Percentiles rank a stretch among this genome's conserved stretches.
Conservation (phyloP, 2,797 vertebrate species). For the Premnoplex brunnescens region DNA sequence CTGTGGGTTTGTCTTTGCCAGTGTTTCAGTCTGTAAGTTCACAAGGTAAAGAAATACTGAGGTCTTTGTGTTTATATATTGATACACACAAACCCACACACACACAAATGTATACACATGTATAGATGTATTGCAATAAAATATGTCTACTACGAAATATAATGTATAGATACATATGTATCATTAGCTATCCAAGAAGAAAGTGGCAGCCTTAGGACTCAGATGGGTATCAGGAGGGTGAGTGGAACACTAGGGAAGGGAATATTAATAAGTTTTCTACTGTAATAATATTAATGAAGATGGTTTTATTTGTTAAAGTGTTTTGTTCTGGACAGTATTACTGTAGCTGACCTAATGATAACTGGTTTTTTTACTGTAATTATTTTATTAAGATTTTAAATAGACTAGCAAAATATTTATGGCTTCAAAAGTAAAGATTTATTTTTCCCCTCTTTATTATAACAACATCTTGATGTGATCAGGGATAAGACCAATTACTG, state of each 20-base stretch:
- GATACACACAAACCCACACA: background rate
- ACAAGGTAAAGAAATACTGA: background rate
- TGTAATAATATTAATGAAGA: background rate
- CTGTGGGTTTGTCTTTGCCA: background rate
- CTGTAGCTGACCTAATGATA: background rate
- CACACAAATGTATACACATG: no score
- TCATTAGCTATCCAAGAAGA: background rate
- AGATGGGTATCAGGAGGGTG: background rate
- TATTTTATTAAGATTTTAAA: background rate
- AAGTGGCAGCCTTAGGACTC: background rate
- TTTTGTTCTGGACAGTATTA: background rate
- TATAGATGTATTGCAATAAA: background rate
- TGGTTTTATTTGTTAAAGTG: background rate
- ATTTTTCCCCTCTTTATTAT: background rate
- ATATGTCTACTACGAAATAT: background rate
- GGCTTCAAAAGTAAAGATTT: background rate
- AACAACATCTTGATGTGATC: background rate
- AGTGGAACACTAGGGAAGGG: background rate
- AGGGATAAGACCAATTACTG: background rate
- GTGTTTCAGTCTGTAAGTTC: background rate
- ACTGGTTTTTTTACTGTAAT: background rate
- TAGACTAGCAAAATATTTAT: background rate
- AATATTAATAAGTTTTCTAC: background rate
- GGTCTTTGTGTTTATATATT: background rate
- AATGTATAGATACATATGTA: background rate